Conservation (phyloP, 2,888 invertebrate species). For the Myopa tessellatipennis region DNA sequence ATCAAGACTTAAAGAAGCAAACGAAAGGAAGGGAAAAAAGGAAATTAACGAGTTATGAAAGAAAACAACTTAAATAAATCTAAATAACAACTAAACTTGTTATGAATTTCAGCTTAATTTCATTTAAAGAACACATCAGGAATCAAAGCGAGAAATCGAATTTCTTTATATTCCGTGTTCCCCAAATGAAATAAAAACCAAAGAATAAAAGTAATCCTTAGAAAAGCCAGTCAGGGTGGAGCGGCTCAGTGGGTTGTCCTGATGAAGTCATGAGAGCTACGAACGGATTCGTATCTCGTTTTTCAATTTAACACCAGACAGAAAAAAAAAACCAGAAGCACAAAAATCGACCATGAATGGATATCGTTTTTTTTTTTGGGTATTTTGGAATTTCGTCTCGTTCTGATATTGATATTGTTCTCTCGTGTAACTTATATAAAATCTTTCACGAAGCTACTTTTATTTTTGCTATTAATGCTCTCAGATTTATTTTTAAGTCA, state of each 20-base stretch:
- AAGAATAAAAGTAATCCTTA: neutral
- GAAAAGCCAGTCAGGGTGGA: neutral
- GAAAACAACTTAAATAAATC: neutral
- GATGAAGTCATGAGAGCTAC: neutral
- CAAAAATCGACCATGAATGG: no score
- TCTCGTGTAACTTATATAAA: no score
- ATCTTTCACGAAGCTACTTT: no score
- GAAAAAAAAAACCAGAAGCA: neutral
- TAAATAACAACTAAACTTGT: neutral
- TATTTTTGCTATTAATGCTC: no score
- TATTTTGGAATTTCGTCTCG: no score
- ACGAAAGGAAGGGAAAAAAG: neutral
- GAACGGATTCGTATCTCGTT: constrained; percentile 17
- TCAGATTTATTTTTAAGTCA: no score
- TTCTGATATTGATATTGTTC: no score
- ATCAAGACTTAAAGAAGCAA: neutral
- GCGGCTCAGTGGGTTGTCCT: constrained; percentile 6
- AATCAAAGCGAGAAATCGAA: neutral
- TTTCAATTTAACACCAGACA: constrained; percentile 13
- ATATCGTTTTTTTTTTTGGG: no score
- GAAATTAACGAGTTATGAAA: neutral
- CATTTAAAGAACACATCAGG: neutral
- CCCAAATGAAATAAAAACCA: neutral
- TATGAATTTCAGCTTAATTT: neutral
- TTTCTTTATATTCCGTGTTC: constrained; percentile 11